Percentiles rank a stretch among this genome's conserved stretches.
phyloP scores from a whole-genome alignment of 2,113 vertebrate species.

The Onychostruthus taczanowskii region DNA sequence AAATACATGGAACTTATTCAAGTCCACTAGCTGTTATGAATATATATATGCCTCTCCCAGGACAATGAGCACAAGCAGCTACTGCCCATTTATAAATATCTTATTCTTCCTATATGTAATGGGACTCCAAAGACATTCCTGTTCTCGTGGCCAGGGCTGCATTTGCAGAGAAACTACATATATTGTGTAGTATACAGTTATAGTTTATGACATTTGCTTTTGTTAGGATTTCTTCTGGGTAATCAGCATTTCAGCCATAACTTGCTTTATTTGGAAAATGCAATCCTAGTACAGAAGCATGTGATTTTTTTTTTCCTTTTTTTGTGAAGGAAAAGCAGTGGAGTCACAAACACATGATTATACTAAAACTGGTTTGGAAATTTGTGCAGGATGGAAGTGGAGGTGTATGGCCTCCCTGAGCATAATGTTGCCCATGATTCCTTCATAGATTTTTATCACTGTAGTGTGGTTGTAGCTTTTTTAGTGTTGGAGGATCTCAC shows the following conservation, averaged over 20 bases:
- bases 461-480: neutral
- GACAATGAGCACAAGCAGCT: slow-evolving; percentile 17
- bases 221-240: slow-evolving; percentile 36
- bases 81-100: slow-evolving; percentile 50
- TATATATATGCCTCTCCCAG: slow-evolving; percentile 43
- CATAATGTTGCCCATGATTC: neutral
- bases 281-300: neutral
- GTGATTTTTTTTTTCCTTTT: neutral
- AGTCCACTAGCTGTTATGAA: neutral
- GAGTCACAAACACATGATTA: neutral
- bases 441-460: neutral
- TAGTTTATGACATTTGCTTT: slow-evolving; percentile 44
- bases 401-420: neutral
- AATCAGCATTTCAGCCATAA: slow-evolving; percentile 28
- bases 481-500: neutral
- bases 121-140: slow-evolving; percentile 33
- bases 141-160: neutral
- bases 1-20: neutral
- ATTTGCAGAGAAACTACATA: neutral
- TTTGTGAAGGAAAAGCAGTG: neutral
- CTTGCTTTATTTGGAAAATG: neutral
- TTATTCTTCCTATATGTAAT: neutral
- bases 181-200: neutral
- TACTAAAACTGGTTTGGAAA: neutral
- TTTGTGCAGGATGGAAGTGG: neutral